Conservation (phyloP, 2,113 vertebrate species). For the Nothoprocta pentlandii region DNA sequence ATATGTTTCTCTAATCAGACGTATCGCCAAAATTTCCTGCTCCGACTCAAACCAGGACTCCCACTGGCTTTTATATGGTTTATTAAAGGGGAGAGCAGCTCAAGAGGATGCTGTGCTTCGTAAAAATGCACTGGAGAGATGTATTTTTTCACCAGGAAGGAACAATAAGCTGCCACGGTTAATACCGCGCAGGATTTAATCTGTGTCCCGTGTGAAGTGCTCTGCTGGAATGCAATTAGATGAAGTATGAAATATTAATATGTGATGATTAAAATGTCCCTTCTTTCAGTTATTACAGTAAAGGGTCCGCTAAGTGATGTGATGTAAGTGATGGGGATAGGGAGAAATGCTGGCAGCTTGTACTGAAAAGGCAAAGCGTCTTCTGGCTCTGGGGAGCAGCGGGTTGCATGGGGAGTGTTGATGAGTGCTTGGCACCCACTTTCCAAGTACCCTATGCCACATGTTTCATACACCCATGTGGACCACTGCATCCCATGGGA, state of each 20-base stretch:
- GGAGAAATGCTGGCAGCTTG: not conserved
- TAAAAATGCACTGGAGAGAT: not conserved
- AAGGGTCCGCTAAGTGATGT: not conserved
- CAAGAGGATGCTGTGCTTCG: rapidly evolving
- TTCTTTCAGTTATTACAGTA: not conserved
- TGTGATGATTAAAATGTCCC: not conserved
- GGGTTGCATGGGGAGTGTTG: not conserved
- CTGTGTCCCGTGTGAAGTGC: not conserved
- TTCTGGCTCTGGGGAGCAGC: not conserved
- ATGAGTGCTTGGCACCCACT: not conserved
- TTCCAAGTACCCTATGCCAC: rapidly evolving
- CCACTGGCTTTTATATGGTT: rapidly evolving
- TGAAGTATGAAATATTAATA: not conserved
- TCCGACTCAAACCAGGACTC: not conserved
- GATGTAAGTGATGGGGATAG: not conserved
- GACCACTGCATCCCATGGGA: not conserved
- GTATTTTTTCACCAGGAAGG: not conserved
- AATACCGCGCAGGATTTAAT: not conserved
- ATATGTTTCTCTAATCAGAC: not conserved
- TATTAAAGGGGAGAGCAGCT: not conserved
- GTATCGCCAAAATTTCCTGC: not conserved
- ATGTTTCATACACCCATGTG: not conserved
- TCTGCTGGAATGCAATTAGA: not conserved
- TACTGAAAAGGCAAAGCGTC: not conserved
- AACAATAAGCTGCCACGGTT: not conserved